These are phyloP conservation scores for Diabrotica virgifera DNA, from an alignment of 1,140 invertebrate species.

Conservation along the genomic window DNA sequence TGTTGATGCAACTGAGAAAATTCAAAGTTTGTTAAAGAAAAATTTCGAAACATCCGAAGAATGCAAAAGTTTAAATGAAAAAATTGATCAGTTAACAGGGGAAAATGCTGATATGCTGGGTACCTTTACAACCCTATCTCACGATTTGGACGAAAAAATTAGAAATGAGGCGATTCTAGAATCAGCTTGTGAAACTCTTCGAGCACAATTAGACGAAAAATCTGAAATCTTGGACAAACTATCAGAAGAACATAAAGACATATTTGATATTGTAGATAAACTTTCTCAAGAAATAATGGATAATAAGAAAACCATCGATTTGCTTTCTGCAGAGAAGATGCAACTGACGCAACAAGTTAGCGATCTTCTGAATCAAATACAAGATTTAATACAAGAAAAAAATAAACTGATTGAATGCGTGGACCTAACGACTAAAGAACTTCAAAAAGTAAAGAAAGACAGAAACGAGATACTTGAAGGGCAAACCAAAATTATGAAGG, in stretches of 20 bases:
- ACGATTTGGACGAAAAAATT: constrained; percentile 14
- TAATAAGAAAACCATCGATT: constrained; percentile 1
- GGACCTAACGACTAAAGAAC: constrained; percentile 25
- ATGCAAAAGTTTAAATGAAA: constrained; percentile 8
- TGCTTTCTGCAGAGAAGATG: constrained; percentile 13
- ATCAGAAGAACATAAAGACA: constrained; percentile 16
- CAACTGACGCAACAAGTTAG: constrained; percentile 15
- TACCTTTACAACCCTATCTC: constrained; percentile 3
- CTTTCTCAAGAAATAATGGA: constrained; percentile 16
- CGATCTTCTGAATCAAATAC: constrained; percentile 17
- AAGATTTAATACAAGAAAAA: constrained; percentile 15
- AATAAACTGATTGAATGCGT: constrained; percentile 19
- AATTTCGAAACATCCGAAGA: constrained; percentile 10
- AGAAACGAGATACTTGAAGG: constrained; percentile 31
- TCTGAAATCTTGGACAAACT: constrained; percentile 11
- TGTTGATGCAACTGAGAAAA: constrained; percentile 15
- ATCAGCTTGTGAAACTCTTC: constrained; percentile 4
- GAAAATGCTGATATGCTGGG: constrained; percentile 8
- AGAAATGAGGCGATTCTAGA: background rate
- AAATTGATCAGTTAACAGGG: constrained; percentile 4
- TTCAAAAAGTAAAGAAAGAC: constrained; percentile 29
- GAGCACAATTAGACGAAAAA: constrained; percentile 1
- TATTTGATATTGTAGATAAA: constrained; percentile 19
- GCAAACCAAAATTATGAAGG: constrained; percentile 34
- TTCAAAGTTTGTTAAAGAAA: constrained; percentile 14